Evolutionary conservation across 2,113 vertebrate genomes (phyloP), one percentile per base, ranked within the genome.

Genomic region (Chauna torquata): DNA sequence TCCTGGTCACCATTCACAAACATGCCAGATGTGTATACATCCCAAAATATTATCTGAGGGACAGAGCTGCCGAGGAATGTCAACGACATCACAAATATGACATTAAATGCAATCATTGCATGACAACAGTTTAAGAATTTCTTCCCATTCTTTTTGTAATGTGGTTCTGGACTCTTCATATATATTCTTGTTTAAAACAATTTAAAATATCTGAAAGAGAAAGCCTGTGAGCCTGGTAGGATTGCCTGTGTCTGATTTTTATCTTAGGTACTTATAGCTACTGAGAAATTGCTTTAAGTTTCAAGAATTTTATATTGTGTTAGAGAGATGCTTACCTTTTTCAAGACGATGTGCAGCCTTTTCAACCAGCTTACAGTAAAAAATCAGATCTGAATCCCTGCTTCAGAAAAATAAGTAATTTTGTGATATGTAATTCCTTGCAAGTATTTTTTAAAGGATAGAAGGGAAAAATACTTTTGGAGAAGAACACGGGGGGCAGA

Each of bases 371-470:
- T 69, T 45, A 40, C 5, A 65, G 50, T 57, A 90, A 97, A 96
- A 76, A 83, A 77, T 34, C 23, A 84, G 92, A 88, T 57, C 59
- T 78, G 3, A 42, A 65, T 64, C 40, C 95, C 83, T 94, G 54
- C 44, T 81, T n/a, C 44, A 76, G 54, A 81, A 89, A 79, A 72
- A 5, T 12, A 66, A 58, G 8, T 19, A 54, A 12, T 44, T 64
- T 75, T 61, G 9, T 49, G 91, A 93, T 76, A 88, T 96, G 18
- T 92, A 95, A 95, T 97, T 97, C 64, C 64, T 94, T 97, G 96
- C 77, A 97, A 90, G 50, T 79, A 92, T 49, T 92, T 97, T 90
- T 94, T 76, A 86, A 83, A 86, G 20, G 13, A 50, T 16, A 52
- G 6, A 34, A 93, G 4, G 8, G 55, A 83, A 30, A 81, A 86